Percentiles rank a stretch among this genome's conserved stretches.
Conservation (phyloP, 2,888 invertebrate species). For the Platycnemis pennipes region DNA sequence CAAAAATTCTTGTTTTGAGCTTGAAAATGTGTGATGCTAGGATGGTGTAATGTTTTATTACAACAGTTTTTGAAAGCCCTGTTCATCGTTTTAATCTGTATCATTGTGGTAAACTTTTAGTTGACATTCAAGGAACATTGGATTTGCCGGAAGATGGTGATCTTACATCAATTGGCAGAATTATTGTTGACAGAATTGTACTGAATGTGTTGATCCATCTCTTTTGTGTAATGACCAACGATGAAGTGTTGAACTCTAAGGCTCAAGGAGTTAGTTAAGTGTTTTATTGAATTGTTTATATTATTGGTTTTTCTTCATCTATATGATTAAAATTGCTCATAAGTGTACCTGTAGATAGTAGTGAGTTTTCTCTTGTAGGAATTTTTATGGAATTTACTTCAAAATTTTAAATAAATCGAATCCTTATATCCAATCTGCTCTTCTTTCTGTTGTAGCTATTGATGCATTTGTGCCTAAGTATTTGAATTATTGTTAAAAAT, state of each 20-base stretch:
- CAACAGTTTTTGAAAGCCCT: conserved; percentile 26
- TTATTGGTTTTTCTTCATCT: conserved; percentile 46
- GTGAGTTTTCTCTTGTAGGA: conserved; percentile 57
- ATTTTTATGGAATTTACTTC: conserved; percentile 44
- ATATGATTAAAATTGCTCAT: conserved; percentile 58
- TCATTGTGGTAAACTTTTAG: conserved; percentile 61
- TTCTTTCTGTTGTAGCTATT: too few relatives aligned
- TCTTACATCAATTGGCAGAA: neutral
- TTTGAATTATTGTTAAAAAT: neutral
- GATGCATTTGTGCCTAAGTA: too few relatives aligned
- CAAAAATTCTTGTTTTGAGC: conserved; percentile 32
- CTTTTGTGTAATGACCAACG: conserved; percentile 27
- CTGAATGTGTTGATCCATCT: conserved; percentile 44
- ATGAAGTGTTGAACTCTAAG: conserved; percentile 57
- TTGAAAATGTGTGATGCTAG: neutral
- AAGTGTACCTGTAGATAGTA: conserved; percentile 44
- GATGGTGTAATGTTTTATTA: conserved; percentile 40
- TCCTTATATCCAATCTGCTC: neutral
- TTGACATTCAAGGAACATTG: conserved; percentile 42
- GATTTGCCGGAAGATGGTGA: conserved; percentile 23
- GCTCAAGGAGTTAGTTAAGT: conserved; percentile 58
- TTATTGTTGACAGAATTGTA: neutral
- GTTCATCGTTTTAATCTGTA: conserved; percentile 36
- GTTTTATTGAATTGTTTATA: conserved; percentile 50
- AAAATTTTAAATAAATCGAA: conserved; percentile 54